Conservation (phyloP, 2,797 vertebrate genomes). For the Discoglossus pictus region DNA sequence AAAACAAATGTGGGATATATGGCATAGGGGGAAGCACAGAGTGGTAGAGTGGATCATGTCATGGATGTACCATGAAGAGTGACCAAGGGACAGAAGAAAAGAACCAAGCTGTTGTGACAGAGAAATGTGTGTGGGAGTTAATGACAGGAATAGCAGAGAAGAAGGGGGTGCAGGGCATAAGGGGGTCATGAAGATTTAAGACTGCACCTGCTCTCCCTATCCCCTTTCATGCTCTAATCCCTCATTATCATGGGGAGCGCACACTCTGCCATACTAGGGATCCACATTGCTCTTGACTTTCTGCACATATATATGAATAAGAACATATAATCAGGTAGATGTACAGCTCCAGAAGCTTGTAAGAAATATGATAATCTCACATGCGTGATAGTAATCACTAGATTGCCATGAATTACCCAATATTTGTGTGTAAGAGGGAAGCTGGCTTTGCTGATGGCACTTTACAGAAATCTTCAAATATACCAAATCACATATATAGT, state of each 20-base stretch:
- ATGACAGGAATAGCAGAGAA: conserved; percentile 18
- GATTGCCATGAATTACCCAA: too few species aligned
- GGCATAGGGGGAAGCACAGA: too few species aligned
- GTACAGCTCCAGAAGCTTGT: background rate
- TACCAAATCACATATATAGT: too few species aligned
- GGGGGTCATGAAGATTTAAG: conserved; percentile 43
- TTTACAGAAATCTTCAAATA: too few species aligned
- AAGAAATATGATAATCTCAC: conserved; percentile 27
- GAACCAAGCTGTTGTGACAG: too few species aligned
- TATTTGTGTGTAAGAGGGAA: background rate
- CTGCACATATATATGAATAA: conserved; percentile 48
- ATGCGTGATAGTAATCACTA: conserved; percentile 27
- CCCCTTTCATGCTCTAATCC: conserved; percentile 42
- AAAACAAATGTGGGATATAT: too few species aligned
- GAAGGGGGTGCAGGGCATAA: conserved; percentile 23
- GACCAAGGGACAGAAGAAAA: too few species aligned
- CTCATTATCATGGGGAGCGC: conserved; percentile 47
- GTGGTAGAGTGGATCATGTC: too few species aligned
- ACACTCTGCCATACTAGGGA: background rate
- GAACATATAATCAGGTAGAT: conserved; percentile 43
- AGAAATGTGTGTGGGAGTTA: background rate
- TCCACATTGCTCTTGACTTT: background rate
- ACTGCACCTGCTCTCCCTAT: conserved; percentile 48
- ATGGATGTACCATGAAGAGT: too few species aligned
- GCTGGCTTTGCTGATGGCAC: too few species aligned